Conservation (phyloP, 2,888 invertebrate species). For the Emmelina monodactyla region DNA sequence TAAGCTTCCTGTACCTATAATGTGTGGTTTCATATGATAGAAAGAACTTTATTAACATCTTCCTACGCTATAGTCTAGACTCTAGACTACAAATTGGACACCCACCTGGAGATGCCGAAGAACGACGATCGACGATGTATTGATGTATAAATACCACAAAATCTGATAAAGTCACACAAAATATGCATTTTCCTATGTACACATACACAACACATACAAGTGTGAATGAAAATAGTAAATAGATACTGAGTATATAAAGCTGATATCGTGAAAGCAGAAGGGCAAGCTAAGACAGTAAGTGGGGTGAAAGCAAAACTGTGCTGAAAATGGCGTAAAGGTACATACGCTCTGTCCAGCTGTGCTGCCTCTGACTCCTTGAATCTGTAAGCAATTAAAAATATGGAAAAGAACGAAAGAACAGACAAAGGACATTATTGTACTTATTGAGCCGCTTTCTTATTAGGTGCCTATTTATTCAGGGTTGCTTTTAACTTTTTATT, state of each 20-base stretch:
- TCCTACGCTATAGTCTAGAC: too few relatives aligned
- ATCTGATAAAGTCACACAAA: background rate
- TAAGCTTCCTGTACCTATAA: too few relatives aligned
- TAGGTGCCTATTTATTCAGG: conserved; percentile 15
- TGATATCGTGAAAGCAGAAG: too few relatives aligned
- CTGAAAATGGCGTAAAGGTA: conserved; percentile 47
- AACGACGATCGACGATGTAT: conserved; percentile 2
- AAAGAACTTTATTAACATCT: too few relatives aligned
- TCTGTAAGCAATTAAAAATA: conserved; percentile 74
- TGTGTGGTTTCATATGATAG: too few relatives aligned
- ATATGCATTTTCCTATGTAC: background rate
- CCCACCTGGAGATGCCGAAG: conserved; percentile 5
- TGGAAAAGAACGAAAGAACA: conserved; percentile 58
- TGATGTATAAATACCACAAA: background rate
- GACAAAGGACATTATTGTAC: conserved; percentile 23
- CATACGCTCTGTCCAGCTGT: conserved; percentile 83
- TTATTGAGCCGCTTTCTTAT: conserved; percentile 31
- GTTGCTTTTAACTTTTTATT: conserved; percentile 20
- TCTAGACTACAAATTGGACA: conserved; percentile 5
- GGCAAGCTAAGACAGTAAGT: conserved; percentile 34
- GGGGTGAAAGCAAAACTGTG: conserved; percentile 34
- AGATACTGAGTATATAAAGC: too few relatives aligned
- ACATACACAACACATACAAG: background rate
- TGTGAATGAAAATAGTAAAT: background rate
- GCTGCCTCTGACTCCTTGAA: conserved; percentile 86